phyloP scores from a whole-genome alignment of 1,140 invertebrate species.

The Bombus confusus region DNA sequence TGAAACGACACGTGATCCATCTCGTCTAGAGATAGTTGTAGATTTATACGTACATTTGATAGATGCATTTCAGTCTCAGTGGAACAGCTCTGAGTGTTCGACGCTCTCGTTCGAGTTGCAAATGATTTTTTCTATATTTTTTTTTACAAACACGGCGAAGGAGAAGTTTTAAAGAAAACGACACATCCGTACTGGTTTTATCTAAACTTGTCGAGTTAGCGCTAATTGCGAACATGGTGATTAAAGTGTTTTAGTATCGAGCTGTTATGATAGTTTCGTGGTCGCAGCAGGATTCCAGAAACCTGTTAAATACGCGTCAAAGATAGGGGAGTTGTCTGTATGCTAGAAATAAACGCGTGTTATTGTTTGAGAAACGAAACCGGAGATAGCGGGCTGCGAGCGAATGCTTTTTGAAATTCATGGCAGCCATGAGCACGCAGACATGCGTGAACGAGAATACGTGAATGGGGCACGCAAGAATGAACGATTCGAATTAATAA shows the following conservation, averaged over 20 bases:
- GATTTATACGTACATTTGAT: neutral
- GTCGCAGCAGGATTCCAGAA: neutral
- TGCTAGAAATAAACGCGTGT: slow-evolving; percentile 6
- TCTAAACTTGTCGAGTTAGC: neutral
- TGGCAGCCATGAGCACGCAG: neutral
- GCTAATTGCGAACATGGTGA: neutral
- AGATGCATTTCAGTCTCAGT: too few relatives aligned
- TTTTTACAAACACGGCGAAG: neutral
- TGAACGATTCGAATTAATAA: slow-evolving; percentile 23
- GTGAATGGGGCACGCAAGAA: slow-evolving; percentile 8
- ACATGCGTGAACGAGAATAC: neutral
- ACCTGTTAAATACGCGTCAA: slow-evolving; percentile 27
- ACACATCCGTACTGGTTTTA: neutral
- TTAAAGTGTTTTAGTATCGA: neutral
- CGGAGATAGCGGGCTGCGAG: too few relatives aligned
- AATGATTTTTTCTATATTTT: neutral
- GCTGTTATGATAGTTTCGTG: slow-evolving; percentile 8
- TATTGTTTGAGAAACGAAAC: neutral
- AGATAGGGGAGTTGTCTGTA: neutral
- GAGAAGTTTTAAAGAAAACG: neutral
- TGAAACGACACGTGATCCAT: neutral
- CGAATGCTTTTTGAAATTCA: neutral
- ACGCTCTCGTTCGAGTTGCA: neutral
- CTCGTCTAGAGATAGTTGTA: too few relatives aligned
- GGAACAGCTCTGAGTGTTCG: neutral